Evolutionary conservation across 2,888 invertebrate genomes (phyloP), one percentile per base, ranked within the genome.

Genomic region (Drymonia ruficornis): DNA sequence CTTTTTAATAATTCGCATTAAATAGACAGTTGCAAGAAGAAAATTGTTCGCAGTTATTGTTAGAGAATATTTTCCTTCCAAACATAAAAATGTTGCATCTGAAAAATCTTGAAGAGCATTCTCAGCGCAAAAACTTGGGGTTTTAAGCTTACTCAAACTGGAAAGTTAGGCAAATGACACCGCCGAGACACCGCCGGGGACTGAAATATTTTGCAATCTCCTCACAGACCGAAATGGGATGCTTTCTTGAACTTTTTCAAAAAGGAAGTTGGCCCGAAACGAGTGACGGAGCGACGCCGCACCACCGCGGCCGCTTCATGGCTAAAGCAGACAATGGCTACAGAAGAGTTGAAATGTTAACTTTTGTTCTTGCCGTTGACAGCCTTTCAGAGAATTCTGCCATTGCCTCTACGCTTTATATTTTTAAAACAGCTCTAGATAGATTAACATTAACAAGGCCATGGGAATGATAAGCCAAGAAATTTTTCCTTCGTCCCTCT

Each of bases 141-240:
- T 84, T 88, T 87, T 85, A 85, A 88, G 88, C 87, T 87, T 82
- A 83, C 86, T 86, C 82, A 83, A 86, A 87, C 84, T 83, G 78
- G 76, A 82, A 88, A 89, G 87, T 88, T 88, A 85, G 82, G 84
- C 78, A 88, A 89, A 89, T 87, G 88, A 89, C 84, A 86, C 89
- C 84, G 81, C n/a, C n/a, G n/a, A n/a, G n/a, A n/a, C n/a, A n/a
- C n/a, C n/a, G n/a, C n/a, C 74, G 64, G 87, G 87, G 89, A 89
- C 85, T 77, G 76, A 81, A 80, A 85, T 86, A 83, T 86, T 85
- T 83, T 78, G 86, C 87, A 88, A 88, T 88, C 83, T 87, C 81
- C 79, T 79, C 81, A 69, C 76, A 78, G 76, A 74, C 74, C 67
- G 74, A 81, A 81, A 85, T 82, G 82, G 81, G 80, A 80, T 74